Evolutionary conservation across 2,797 vertebrate species (phyloP).

Genomic region (Pelobates cultripes): DNA sequence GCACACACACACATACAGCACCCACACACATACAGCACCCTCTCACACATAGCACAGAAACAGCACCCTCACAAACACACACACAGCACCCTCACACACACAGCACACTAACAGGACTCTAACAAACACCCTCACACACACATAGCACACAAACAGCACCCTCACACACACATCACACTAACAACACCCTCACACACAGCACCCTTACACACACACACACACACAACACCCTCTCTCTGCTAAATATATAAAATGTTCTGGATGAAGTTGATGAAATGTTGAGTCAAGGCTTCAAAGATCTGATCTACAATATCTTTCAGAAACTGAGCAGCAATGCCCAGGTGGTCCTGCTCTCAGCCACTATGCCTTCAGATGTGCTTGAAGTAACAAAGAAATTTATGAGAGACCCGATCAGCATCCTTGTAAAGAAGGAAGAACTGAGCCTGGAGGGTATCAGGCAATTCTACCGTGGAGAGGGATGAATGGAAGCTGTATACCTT

Average conservation of each 20-base stretch:
- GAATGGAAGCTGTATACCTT: conserved; percentile 91
- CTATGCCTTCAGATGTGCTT: conserved; percentile 87
- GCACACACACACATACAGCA: too few relatives aligned
- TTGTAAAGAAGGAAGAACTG: conserved; percentile 90
- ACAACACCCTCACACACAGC: too few relatives aligned
- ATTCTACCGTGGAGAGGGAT: conserved; percentile 76
- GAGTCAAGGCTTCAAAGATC: conserved; percentile 82
- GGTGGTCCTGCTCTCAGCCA: conserved; percentile 88
- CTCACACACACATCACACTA: too few relatives aligned
- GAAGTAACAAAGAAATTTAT: conserved; percentile 93
- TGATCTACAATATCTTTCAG: conserved; percentile 85
- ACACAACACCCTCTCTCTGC: too few relatives aligned
- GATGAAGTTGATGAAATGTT: conserved; percentile 84
- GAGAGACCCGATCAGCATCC: conserved; percentile 85
- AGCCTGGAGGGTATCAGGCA: conserved; percentile 89
- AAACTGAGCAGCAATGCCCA: conserved; percentile 79
- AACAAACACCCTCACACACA: too few relatives aligned
- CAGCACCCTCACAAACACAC: too few relatives aligned
- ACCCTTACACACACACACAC: too few relatives aligned
- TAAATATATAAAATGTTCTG: conserved; percentile 77
- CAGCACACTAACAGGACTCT: too few relatives aligned
- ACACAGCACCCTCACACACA: too few relatives aligned
- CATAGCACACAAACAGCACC: too few relatives aligned
- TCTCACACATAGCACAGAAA: too few relatives aligned
- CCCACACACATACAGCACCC: too few relatives aligned